Percentiles rank a stretch among this genome's conserved stretches.
phyloP scores from a whole-genome alignment of 2,888 invertebrate species.

The Parasteatoda lunata region DNA sequence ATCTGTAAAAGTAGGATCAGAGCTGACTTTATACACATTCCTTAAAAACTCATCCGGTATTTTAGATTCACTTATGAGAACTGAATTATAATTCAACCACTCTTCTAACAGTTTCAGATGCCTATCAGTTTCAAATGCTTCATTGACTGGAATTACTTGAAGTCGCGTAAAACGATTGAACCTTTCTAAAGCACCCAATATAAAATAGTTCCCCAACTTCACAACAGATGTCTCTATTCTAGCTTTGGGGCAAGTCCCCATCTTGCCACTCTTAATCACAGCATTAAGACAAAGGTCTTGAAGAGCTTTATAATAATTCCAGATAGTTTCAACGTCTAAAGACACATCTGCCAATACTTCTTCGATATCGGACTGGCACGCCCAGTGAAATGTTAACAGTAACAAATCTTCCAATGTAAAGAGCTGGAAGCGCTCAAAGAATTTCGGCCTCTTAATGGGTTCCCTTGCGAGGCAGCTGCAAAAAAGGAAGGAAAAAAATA shows the following conservation, averaged over 20 bases:
- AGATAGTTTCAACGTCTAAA: conserved; percentile 29
- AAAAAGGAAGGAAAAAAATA: background rate
- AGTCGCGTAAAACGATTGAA: conserved; percentile 84
- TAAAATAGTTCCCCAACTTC: conserved; percentile 87
- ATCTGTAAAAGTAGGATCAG: background rate
- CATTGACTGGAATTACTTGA: conserved; percentile 77
- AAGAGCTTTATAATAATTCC: conserved; percentile 43
- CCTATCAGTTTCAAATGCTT: conserved; percentile 9
- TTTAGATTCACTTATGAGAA: conserved; percentile 30
- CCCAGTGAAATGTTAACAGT: conserved; percentile 62
- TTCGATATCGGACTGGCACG: conserved; percentile 33
- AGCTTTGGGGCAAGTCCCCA: conserved; percentile 63
- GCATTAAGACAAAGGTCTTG: conserved; percentile 59
- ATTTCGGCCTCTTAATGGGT: conserved; percentile 27
- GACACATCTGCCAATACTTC: conserved; percentile 34
- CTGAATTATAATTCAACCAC: conserved; percentile 27
- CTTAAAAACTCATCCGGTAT: conserved; percentile 8
- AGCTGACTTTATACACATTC: background rate
- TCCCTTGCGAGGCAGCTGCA: conserved; percentile 17
- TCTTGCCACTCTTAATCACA: conserved; percentile 20
- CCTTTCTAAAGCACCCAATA: conserved; percentile 87
- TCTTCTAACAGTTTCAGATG: conserved; percentile 18
- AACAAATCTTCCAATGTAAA: conserved; percentile 38
- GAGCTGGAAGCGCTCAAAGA: conserved; percentile 33
- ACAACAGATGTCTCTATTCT: conserved; percentile 79